Evolutionary conservation across 92 coral and sea anemone species (phyloP), one percentile per base, ranked within the genome.

Genomic region (Parazoanthus darwini): DNA sequence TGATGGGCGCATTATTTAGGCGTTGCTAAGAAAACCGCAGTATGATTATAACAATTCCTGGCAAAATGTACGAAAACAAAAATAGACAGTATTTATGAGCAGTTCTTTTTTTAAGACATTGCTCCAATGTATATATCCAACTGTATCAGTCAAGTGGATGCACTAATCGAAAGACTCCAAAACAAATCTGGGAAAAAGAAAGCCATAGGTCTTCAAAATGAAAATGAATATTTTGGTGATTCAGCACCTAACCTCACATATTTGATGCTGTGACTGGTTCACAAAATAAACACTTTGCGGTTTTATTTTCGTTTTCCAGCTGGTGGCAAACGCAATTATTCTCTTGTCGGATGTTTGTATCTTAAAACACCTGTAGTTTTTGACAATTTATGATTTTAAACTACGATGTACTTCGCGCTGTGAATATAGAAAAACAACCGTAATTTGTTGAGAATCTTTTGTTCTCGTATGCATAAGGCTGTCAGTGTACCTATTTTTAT

Each of bases 261-360:
- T 35, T 15, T 18, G 18, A 10, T 76, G 43, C n/a, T 37, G 25
- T 20, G 51, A n/a, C 16, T 37, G 79, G 3, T 5, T 20, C n/a
- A 7, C 54, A 5, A 74, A 20, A 3, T 76, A 76, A 76, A 76
- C 51, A 76, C 23, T 8, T 76, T 14, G 54, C 54, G 15, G 80
- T 39, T 37, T 76, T 76, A 76, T n/a, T 36, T 23, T 39, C 80
- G 80, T n/a, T 76, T 76, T 44, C 0, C 43, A 39, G 26, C 80
- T 42, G 80, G 80, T 76, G 80, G 80, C 80, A 76, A 76, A 25
- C 25, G 80, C 51, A 48, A 36, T 76, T 38, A 42, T 20, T 39
- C 46, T 39, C 29, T 37, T 22, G 80, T 42, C 29, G 50, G 51
- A 5, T 73, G 77, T 29, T 73, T 73, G 77, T 29, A 36, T 36